These are phyloP conservation scores for Holacanthella duospinosa DNA, from an alignment of 2,888 invertebrate species.

Conservation along the genomic window DNA sequence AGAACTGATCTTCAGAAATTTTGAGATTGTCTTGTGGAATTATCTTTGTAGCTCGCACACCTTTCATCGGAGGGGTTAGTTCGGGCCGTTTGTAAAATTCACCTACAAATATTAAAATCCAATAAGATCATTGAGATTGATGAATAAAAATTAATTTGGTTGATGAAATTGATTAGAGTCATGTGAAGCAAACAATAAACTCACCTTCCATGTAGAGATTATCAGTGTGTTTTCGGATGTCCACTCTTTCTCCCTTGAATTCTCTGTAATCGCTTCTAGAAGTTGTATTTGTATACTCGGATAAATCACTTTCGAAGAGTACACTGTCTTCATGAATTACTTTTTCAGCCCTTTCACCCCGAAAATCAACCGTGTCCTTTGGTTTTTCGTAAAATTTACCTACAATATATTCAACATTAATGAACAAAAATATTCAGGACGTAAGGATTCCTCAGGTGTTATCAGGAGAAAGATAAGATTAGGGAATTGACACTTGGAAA, in stretches of 20 bases:
- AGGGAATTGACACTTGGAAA: not conserved
- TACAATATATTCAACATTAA: not conserved
- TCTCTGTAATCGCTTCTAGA: slow-evolving; percentile 42
- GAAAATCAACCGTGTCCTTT: slow-evolving; percentile 16
- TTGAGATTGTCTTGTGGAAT: slow-evolving; percentile 42
- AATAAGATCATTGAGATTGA: not conserved
- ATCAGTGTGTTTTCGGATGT: slow-evolving; percentile 47
- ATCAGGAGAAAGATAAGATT: not conserved
- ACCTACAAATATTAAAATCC: not conserved
- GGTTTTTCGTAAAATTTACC: slow-evolving; percentile 21
- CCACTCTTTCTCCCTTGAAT: slow-evolving; percentile 43
- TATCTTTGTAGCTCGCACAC: slow-evolving; percentile 36
- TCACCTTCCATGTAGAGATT: slow-evolving; percentile 9
- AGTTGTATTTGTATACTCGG: slow-evolving; percentile 20
- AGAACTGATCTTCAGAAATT: slow-evolving; percentile 45
- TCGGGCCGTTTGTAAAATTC: slow-evolving; percentile 43
- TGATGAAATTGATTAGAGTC: too few species aligned
- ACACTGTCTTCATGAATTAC: slow-evolving; percentile 46
- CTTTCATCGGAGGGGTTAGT: slow-evolving; percentile 20
- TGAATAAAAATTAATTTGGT: too few species aligned
- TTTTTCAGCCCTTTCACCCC: slow-evolving; percentile 41
- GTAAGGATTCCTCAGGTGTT: not conserved
- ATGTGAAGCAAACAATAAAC: too few species aligned
- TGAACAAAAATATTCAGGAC: not conserved
- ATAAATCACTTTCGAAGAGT: slow-evolving; percentile 52